phyloP scores from a whole-genome alignment of 2,113 vertebrate genomes.

The Nycticryphes semicollaris region DNA sequence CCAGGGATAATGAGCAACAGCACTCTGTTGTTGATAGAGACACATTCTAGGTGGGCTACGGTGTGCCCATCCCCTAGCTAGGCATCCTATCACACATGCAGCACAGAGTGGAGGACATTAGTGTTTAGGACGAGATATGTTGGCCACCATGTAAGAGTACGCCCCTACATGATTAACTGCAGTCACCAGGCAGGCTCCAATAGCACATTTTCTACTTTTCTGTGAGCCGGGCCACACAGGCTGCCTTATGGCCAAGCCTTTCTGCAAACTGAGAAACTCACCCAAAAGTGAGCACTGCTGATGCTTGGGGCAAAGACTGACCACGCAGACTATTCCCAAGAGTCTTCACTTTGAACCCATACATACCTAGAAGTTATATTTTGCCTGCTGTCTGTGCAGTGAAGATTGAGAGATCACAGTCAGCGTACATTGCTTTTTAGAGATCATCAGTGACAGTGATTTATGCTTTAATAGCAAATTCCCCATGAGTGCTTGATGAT shows the following conservation, averaged over 20 bases:
- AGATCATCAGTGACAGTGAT: conserved; percentile 50
- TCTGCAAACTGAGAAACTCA: background rate
- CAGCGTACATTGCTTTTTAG: background rate
- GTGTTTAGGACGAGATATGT: background rate
- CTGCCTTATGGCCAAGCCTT: background rate
- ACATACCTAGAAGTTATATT: background rate
- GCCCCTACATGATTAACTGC: background rate
- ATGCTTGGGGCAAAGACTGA: background rate
- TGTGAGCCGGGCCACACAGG: background rate
- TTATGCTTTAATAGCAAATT: conserved; percentile 63
- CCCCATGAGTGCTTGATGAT: conserved; percentile 46
- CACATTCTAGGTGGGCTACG: background rate
- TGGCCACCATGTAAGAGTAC: rapidly evolving
- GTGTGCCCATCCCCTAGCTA: background rate
- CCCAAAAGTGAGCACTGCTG: background rate
- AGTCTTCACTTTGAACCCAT: background rate
- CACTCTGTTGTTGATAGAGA: background rate
- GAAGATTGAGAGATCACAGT: background rate
- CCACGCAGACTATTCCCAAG: background rate
- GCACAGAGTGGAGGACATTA: background rate
- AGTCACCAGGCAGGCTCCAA: background rate
- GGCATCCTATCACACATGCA: rapidly evolving
- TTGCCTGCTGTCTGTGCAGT: background rate
- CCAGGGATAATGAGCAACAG: background rate
- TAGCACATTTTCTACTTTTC: background rate